Evolutionary conservation across 2,888 invertebrate genomes (phyloP), one percentile per base, ranked within the genome.

Genomic region (Cosmorhoe ocellata): DNA sequence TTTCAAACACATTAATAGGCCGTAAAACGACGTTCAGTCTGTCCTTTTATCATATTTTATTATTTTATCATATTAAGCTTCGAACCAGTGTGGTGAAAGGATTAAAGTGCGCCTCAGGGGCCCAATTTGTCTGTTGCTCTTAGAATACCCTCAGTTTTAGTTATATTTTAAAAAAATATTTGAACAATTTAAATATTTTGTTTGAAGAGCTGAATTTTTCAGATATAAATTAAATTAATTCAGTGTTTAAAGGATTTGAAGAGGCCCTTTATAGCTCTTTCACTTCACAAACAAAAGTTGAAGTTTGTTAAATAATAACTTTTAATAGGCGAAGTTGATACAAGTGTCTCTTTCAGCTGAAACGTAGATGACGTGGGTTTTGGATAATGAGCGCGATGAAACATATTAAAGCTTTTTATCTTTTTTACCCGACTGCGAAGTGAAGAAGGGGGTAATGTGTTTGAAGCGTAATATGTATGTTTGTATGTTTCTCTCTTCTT

Each of bases 251-350:
- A 51, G 38, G 43, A 51, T 56, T 44, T 45, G 13, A 32, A 47
- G 40, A 42, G 40, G n/a, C 42, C 13, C 30, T 46, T 31, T 31
- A 36, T 31, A 48, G 42, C 34, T 42, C 30, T 39, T 24, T 36
- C 28, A 39, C 27, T 41, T 55, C 18, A 33, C 41, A 43, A 57
- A 50, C 40, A 44, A 32, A 7, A 41, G 26, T 43, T 27, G n/a
- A 45, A 50, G 39, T 48, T 42, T 42, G 44, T 6, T 30, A 22
- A 40, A 49, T 51, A 51, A 51, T 51, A 37, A 54, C 43, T 36
- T 52, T 47, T 57, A 59, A 59, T 48, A 42, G 42, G 44, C 34
- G 22, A 57, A 59, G 34, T 53, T 57, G 42, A 55, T 52, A 38
- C 30, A 28, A 39, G 40, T 45, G 27, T 41, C 43, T 10, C 33